Base-by-base conservation (phyloP, 2,888 invertebrate genomes). In the Dorcus hopei region DNA sequence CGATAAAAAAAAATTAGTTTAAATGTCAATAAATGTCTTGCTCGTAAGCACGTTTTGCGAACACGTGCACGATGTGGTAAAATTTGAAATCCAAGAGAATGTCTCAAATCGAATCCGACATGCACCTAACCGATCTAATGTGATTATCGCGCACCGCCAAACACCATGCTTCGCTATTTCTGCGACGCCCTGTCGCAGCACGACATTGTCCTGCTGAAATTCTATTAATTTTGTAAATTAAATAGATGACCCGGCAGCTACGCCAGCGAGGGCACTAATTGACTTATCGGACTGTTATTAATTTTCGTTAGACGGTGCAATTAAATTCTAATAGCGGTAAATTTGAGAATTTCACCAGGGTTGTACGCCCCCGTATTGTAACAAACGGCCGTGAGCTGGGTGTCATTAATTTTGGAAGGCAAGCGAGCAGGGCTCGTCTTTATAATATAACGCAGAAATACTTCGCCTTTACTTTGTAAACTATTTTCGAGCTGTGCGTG, bases 111-210 rank as follows among this genome's bases (percentile, higher is more conserved):
- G 45, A 45, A 45, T 45, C 19, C 9, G 45, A 19, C 45, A 45
- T 45, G 45, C 45, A 45, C 23, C 45, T 45, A 45, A 45, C 45
- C 45, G 45, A 45, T 45, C 45, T 45, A 45, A 45, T 19, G 14
- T 19, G 45, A 45, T 45, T 45, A 45, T 45, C 45, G 9, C 23
- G 45, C 45, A 45, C 14, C 45, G 14, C 19, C 45, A 23, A 45
- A 23, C 45, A 19, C 14, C 45, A 19, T 23, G 45, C 45, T 45
- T 19, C 45, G 9, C 16, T 45, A 33, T 45, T 11, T 23, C 9
- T 41, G 9, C 23, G 45, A 16, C 45, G 45, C 19, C 19, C 16
- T 23, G 14, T 33, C 26, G 7, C 0, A 33, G n/a, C 45, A 7
- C 45, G 45, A 45, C 45, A 45, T 45, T 45, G 45, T 45, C 9